Evolutionary conservation across 1,140 invertebrate genomes (phyloP), one percentile per base, ranked within the genome.

Genomic region (Radopholus similis): DNA sequence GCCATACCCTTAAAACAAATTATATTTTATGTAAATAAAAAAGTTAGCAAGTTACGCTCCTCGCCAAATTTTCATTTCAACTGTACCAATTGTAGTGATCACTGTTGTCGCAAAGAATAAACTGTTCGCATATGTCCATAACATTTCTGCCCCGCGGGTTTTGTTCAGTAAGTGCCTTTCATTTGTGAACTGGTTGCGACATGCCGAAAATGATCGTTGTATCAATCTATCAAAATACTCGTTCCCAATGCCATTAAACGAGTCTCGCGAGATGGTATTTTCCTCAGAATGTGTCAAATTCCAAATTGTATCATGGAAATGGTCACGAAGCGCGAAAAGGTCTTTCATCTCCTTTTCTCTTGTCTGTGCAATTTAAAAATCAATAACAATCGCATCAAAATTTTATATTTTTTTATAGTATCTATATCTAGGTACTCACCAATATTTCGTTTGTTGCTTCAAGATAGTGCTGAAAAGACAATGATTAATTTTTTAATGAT

Each of bases 1-100:
- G n/a, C 85, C 82, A 72, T 85, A 83, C 21, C 85, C 85, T 72
- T 85, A 85, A 0, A 84, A 84, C 83, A 47, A 56, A 28, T 47
- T 2, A 65, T 37, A 53, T 57, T 49, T 65, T 66, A 28, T 66
- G 49, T 56, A 35, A 62, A 64, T n/a, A 21, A n/a, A 58, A 4
- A 18, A 11, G 49, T 42, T 1, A 15, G 13, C n/a, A n/a, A n/a
- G n/a, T n/a, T n/a, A n/a, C n/a, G n/a, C n/a, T n/a, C n/a, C n/a
- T n/a, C n/a, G n/a, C n/a, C n/a, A n/a, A n/a, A n/a, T n/a, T n/a
- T n/a, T n/a, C n/a, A n/a, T n/a, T n/a, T n/a, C n/a, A n/a, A n/a
- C n/a, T n/a, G 28, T 18, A 82, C 77, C 78, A 51, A 81, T 81
- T 35, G 79, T 83, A n/a, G 79, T 83, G 8, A 81, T 78, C 5